Base-by-base conservation (phyloP, 2,113 vertebrate species). In the Maylandia zebra region DNA sequence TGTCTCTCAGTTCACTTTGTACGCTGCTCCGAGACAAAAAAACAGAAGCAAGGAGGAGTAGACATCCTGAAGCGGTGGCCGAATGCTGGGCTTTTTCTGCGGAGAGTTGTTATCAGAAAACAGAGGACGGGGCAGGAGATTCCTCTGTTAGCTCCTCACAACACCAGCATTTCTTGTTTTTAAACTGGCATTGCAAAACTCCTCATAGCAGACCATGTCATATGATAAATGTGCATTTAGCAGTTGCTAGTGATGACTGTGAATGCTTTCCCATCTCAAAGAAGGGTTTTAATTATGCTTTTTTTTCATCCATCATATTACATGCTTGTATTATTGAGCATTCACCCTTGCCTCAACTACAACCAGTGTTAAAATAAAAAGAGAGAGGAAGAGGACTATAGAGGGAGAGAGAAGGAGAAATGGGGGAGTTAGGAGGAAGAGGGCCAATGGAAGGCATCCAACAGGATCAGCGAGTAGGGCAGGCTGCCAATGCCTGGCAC, bases 371-470 rank as follows among this genome's bases (percentile, higher is more conserved):
- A 53, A 89, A 89, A 88, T 66, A 52, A 83, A 90, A 82, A 71
- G 36, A 74, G 55, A 48, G 34, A 64, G 84, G 76, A 78, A 79
- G 80, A 80, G 52, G 30, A 50, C 30, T 9, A 84, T 64, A 92
- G 69, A 81, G 56, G 76, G 71, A 83, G 45, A 55, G 53, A 88
- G 84, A 87, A 82, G 55, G 78, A 90, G 91, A 87, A 83, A 85
- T 82, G 89, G 89, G 84, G 83, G 90, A 87, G 86, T 90, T 82
- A 24, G 83, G 87, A 79, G 90, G 90, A 93, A 87, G 93, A 90
- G 90, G 88, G 90, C 90, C 93, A 95, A 94, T 95, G 94, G 94
- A 95, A 93, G 93, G 89, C 92, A 91, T 94, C 95, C 95, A 95
- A 90, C 84, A 93, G 95, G 93, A 96, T 95, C 94, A 95, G 95